These are phyloP conservation scores for Cisticola juncidis DNA, from an alignment of 2,113 vertebrate genomes.

Conservation along the genomic window DNA sequence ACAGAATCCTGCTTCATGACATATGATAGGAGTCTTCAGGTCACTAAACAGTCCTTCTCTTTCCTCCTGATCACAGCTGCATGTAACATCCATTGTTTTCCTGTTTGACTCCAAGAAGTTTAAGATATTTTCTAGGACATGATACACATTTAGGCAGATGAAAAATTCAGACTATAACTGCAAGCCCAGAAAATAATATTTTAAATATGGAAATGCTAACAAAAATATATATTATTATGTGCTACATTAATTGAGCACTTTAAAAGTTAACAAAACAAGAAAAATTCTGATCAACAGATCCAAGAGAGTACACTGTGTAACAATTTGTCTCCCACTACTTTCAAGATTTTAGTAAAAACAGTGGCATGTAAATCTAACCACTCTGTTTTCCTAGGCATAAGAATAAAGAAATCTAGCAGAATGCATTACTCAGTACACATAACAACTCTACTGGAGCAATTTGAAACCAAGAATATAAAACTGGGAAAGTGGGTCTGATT, in stretches of 20 bases:
- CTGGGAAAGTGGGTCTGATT: background rate
- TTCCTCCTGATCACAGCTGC: background rate
- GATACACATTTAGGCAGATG: background rate
- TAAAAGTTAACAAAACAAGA: background rate
- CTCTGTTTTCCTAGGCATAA: background rate
- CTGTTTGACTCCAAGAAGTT: background rate
- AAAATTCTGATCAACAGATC: background rate
- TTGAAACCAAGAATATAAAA: background rate
- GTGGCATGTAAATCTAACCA: background rate
- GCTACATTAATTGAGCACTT: background rate
- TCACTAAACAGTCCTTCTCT: background rate
- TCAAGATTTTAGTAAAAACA: background rate
- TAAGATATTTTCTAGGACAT: background rate
- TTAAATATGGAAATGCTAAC: background rate
- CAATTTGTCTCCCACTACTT: background rate
- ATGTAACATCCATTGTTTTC: background rate
- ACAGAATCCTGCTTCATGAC: background rate
- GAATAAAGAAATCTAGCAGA: background rate
- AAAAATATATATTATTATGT: background rate
- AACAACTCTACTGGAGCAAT: background rate
- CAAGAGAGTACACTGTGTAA: background rate
- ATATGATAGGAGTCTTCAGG: background rate
- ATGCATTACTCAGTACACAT: background rate
- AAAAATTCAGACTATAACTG: background rate
- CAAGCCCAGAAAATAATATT: background rate